A percentile compares a stretch with the other conserved stretches of the same genome.
These are phyloP conservation scores for Pocillopora meandrina DNA, from an alignment of 92 coral and sea anemone genomes.

Conservation along the genomic window DNA sequence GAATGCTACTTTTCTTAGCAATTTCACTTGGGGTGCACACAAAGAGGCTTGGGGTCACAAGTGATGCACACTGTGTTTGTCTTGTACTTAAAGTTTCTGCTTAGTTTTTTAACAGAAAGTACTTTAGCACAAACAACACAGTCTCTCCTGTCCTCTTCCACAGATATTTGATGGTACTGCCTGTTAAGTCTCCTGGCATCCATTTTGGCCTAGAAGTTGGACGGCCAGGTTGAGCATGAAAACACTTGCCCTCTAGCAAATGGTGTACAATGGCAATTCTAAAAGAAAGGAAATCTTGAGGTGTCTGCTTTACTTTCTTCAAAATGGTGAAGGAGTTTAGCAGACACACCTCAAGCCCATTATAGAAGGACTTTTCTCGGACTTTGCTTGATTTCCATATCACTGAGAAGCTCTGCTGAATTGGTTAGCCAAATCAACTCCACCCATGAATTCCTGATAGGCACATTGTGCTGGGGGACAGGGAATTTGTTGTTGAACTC, in stretches of 20 bases:
- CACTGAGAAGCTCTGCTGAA: conserved; percentile 24
- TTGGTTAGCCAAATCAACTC: conserved; percentile 42
- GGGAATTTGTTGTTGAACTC: conserved; percentile 5
- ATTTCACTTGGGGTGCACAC: not conserved
- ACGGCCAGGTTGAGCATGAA: conserved; percentile 17
- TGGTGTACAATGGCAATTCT: conserved; percentile 23
- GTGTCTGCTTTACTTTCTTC: conserved; percentile 2
- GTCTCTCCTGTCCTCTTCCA: conserved; percentile 6
- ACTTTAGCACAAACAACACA: conserved; percentile 25
- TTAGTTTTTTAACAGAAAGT: not conserved
- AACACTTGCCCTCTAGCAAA: conserved; percentile 28
- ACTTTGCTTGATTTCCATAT: conserved; percentile 8
- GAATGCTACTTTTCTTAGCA: not conserved
- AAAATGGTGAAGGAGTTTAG: conserved; percentile 1
- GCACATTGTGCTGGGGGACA: conserved; percentile 53
- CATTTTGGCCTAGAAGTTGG: conserved; percentile 22
- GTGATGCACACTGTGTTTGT: conserved; percentile 1
- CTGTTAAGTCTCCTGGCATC: conserved; percentile 36
- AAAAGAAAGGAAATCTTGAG: conserved; percentile 14
- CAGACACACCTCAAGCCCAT: conserved; percentile 11
- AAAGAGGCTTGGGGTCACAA: not conserved
- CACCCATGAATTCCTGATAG: conserved; percentile 46
- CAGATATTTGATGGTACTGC: conserved; percentile 15
- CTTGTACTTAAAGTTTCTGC: not conserved
- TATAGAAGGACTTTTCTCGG: not conserved